phyloP scores from a whole-genome alignment of 2,797 vertebrate genomes.

The Tokudaia tokunoshimensis region DNA sequence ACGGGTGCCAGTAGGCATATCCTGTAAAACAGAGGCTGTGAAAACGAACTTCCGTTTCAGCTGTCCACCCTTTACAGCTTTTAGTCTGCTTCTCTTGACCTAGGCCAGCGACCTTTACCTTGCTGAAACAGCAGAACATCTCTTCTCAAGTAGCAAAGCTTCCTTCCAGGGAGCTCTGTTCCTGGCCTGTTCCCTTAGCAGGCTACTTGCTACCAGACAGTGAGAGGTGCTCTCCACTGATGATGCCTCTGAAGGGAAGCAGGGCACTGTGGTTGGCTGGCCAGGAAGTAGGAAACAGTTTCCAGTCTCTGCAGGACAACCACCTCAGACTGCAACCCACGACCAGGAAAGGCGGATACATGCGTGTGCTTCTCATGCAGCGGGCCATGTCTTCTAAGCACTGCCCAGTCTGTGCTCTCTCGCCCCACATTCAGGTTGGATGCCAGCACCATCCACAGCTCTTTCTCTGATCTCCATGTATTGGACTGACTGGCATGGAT shows the following conservation, averaged over 20 bases:
- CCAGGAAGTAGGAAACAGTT: not conserved
- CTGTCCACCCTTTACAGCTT: not conserved
- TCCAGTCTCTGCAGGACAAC: not conserved
- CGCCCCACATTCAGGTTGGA: not conserved
- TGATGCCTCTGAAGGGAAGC: not conserved
- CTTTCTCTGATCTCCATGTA: not conserved
- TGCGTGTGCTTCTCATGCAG: not conserved
- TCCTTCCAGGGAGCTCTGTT: not conserved
- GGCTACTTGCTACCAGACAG: not conserved
- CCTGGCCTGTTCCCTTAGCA: not conserved
- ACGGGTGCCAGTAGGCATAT: not conserved
- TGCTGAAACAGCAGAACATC: not conserved
- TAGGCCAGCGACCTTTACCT: not conserved
- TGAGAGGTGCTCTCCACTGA: not conserved
- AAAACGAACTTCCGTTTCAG: not conserved
- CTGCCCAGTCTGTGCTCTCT: not conserved
- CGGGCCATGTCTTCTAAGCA: not conserved
- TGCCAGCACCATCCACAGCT: not conserved
- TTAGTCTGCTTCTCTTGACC: not conserved
- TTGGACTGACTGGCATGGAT: not conserved
- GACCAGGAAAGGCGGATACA: not conserved
- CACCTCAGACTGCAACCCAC: not conserved
- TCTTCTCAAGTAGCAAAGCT: not conserved
- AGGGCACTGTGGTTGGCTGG: not conserved
- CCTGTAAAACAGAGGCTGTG: not conserved